Base-by-base conservation (phyloP, 2,113 vertebrate species). In the Petromus typicus region DNA sequence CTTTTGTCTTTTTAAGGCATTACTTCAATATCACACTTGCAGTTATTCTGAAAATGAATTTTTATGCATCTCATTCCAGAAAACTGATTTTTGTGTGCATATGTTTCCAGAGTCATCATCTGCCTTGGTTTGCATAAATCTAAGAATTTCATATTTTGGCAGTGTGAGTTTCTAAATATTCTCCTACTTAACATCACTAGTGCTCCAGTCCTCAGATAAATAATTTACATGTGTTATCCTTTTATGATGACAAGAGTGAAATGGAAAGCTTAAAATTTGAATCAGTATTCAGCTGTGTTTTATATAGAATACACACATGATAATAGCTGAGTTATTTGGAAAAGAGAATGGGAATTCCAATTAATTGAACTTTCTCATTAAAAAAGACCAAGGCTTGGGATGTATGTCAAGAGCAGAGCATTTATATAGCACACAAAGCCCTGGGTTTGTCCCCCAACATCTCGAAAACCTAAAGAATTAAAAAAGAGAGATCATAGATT, bases 31-130 rank as follows among this genome's bases (percentile, higher is more conserved):
- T 67, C 45, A 56, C 5, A 63, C 1, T 56, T 30, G 73, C 25
- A 96, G 3, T 66, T 80, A 43, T 37, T 96, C n/a, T 86, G 61
- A 94, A 94, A 79, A 48, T 14, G 51, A 84, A 51, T 92, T 93
- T 25, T 89, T 86, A 18, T 23, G 8, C 80, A 34, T 84, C 10
- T 93, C 20, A 80, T 30, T 34, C 7, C 11, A 84, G 63, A 86
- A 95, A 88, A 79, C 73, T 73, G 37, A 71, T 32, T 73, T n/a
- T 18, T 22, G 14, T 25, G 16, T 66, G 16, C 54, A n/a, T 45
- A 43, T 84, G 56, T 43, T 86, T 83, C 23, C 37, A 23, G 48
- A 91, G 30, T 80, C 37, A 25, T 61, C 59, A 61, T 84, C 57
- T 90, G 40, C 30, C 25, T 89, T 64, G 0, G 73, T 86, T 80